Conservation (phyloP, 2,113 vertebrate genomes). For the Megaleporinus macrocephalus region DNA sequence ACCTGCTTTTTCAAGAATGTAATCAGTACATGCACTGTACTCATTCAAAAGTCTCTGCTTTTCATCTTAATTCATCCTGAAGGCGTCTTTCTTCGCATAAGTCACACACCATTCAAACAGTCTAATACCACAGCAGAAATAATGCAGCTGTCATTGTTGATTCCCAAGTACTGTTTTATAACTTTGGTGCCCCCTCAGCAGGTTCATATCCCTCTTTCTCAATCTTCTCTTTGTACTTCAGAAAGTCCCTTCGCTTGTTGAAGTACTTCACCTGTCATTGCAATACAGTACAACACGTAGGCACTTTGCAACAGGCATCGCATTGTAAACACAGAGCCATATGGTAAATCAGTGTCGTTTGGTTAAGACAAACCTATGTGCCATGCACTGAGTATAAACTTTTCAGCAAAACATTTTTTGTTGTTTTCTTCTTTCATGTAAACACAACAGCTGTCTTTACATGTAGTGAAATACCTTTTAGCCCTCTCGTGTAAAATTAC, state of each 20-base stretch:
- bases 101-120: background rate
- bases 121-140: background rate
- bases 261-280: slow-evolving; percentile 91
- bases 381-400: no score
- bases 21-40: no score
- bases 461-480: no score
- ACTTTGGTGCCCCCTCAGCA: slow-evolving; percentile 70
- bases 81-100: background rate
- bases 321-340: background rate
- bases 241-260: slow-evolving; percentile 88
- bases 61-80: background rate
- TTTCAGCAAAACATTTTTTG: no score
- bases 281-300: background rate
- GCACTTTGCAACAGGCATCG: background rate
- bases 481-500: no score
- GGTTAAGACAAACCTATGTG: no score
- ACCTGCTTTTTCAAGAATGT: no score
- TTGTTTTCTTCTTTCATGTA: no score
- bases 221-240: slow-evolving; percentile 91
- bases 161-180: slow-evolving; percentile 63
- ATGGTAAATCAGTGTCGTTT: background rate
- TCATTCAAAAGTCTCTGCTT: no score
- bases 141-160: background rate
- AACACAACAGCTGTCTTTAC: no score
- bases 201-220: slow-evolving; percentile 81